Evolutionary conservation across 2,888 invertebrate species (phyloP).

Genomic region (Melikaiella ostensackeni): DNA sequence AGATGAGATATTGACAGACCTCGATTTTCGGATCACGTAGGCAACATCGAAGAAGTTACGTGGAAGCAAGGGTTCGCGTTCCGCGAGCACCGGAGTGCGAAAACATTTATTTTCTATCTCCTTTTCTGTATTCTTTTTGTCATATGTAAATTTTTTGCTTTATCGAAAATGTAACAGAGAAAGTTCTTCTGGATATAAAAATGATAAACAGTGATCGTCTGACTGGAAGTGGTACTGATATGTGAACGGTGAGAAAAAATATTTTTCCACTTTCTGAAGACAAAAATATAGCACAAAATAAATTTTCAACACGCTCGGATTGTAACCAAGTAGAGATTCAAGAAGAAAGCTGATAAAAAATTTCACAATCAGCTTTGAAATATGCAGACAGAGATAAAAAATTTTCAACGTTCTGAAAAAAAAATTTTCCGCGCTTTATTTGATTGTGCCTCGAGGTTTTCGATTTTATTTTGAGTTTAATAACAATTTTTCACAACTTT

Average conservation of each 20-base stretch:
- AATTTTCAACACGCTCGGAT: too few relatives aligned
- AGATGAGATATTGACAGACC: slow-evolving; percentile 39
- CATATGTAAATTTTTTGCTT: slow-evolving; percentile 14
- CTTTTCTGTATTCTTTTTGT: slow-evolving; percentile 43
- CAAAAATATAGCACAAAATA: not conserved
- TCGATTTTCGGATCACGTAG: slow-evolving; percentile 52
- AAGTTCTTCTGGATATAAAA: slow-evolving; percentile 11
- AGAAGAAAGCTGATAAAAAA: too few relatives aligned
- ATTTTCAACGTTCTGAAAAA: too few relatives aligned
- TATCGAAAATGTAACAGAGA: not conserved
- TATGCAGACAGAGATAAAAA: too few relatives aligned
- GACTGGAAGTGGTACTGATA: slow-evolving; percentile 6
- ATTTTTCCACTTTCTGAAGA: not conserved
- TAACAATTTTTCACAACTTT: too few relatives aligned
- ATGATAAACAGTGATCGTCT: not conserved
- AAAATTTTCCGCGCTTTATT: too few relatives aligned
- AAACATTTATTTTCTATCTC: slow-evolving; percentile 45
- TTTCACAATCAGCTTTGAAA: too few relatives aligned
- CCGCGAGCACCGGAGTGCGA: slow-evolving; percentile 48
- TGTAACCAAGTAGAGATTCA: too few relatives aligned
- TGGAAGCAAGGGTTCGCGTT: slow-evolving; percentile 44
- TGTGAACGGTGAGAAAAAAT: not conserved
- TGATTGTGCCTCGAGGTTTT: too few relatives aligned
- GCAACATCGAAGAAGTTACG: slow-evolving; percentile 43
- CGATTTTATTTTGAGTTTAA: too few relatives aligned